phyloP scores from a whole-genome alignment of 1,140 invertebrate genomes.

The Piezodorus guildinii region DNA sequence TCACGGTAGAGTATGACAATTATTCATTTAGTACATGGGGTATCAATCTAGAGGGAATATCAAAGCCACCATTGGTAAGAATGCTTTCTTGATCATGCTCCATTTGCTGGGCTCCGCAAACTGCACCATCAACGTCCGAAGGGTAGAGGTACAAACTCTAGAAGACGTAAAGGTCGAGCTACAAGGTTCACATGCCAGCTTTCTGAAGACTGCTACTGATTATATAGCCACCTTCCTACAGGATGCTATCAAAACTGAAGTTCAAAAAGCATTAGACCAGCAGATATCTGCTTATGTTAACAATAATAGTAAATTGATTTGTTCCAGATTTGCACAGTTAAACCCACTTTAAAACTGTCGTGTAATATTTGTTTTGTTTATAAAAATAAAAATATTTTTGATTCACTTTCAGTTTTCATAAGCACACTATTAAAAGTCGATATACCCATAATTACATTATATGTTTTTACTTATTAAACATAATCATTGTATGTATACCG shows the following conservation, averaged over 20 bases:
- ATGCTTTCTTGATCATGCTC: not conserved
- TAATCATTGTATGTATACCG: too few relatives aligned
- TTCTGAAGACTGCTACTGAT: not conserved
- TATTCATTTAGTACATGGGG: not conserved
- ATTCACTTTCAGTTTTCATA: too few relatives aligned
- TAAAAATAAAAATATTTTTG: too few relatives aligned
- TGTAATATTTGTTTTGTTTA: too few relatives aligned
- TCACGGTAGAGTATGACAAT: not conserved
- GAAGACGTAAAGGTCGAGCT: not conserved
- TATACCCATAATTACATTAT: too few relatives aligned
- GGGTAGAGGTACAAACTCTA: not conserved
- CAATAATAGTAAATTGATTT: not conserved
- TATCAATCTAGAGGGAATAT: not conserved
- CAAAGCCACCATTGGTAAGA: not conserved
- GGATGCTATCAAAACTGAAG: not conserved
- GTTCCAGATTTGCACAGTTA: not conserved
- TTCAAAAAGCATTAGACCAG: not conserved
- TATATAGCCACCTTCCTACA: not conserved
- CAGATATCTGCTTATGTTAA: not conserved
- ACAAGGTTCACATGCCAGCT: not conserved
- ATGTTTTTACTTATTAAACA: too few relatives aligned
- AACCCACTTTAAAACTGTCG: too few relatives aligned
- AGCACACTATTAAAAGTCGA: too few relatives aligned
- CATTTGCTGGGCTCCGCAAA: not conserved
- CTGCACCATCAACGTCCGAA: not conserved